Conservation (phyloP, 2,888 invertebrate genomes). For the Entomobrya proxima region DNA sequence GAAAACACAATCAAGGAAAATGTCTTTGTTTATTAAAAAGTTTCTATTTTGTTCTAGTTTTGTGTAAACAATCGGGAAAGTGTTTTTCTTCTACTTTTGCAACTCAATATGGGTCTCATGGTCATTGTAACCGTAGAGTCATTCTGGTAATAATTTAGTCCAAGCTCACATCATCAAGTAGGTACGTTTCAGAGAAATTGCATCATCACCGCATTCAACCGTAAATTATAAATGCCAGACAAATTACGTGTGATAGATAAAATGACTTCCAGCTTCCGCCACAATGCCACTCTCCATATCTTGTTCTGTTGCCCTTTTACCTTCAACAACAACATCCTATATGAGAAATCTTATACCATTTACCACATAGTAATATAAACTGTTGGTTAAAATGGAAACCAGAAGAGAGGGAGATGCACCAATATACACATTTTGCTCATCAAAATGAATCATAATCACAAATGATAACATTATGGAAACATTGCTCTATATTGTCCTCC, state of each 20-base stretch:
- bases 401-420: background rate
- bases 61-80: too few species aligned
- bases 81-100: too few species aligned
- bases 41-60: too few species aligned
- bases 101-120: too few species aligned
- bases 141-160: too few species aligned
- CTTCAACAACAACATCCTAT: background rate
- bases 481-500: conserved; percentile 19
- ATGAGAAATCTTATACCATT: background rate
- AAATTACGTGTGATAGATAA: conserved; percentile 7
- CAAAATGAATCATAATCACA: background rate
- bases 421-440: background rate
- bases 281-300: background rate
- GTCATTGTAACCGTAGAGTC: too few species aligned
- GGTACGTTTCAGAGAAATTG: background rate
- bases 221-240: conserved; percentile 3
- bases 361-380: background rate
- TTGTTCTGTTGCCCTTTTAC: background rate
- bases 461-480: background rate
- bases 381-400: background rate
- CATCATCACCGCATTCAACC: background rate
- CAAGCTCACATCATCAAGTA: background rate
- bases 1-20: too few species aligned
- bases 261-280: conserved; percentile 22
- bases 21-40: too few species aligned